Conservation (phyloP, 2,113 vertebrate genomes). For the Nesogale talazaci region DNA sequence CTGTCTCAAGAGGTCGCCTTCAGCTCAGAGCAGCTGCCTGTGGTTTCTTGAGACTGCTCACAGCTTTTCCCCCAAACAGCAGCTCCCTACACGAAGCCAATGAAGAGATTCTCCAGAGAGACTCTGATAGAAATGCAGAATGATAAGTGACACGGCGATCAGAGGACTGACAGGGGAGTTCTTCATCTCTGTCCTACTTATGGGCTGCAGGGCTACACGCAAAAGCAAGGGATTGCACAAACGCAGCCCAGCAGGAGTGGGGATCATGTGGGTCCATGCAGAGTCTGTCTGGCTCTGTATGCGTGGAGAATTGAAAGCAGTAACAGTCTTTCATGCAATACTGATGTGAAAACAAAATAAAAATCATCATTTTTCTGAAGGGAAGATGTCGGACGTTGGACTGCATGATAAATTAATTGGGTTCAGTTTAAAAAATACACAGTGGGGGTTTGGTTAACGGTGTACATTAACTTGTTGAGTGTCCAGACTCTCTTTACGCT, state of each 20-base stretch:
- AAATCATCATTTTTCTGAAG: not conserved
- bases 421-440: slow-evolving; percentile 31
- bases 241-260: not conserved
- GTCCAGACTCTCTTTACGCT: not conserved
- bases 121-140: too few species aligned
- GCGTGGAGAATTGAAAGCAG: slow-evolving; percentile 25
- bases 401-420: not conserved
- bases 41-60: too few species aligned
- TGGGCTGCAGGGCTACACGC: not conserved
- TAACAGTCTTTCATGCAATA: slow-evolving; percentile 13
- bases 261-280: not conserved
- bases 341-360: slow-evolving; percentile 14
- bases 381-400: not conserved
- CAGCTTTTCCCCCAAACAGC: too few species aligned
- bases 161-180: not conserved
- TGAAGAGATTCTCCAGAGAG: too few species aligned
- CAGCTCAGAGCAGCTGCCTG: too few species aligned
- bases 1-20: too few species aligned
- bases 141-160: too few species aligned
- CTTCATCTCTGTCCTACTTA: not conserved
- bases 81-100: too few species aligned
- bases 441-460: not conserved
- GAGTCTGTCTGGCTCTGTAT: not conserved
- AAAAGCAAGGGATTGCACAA: not conserved
- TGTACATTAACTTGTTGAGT: slow-evolving; percentile 21